These are phyloP conservation scores for Champsocephalus esox DNA, from an alignment of 2,797 vertebrate species.

Conservation along the genomic window DNA sequence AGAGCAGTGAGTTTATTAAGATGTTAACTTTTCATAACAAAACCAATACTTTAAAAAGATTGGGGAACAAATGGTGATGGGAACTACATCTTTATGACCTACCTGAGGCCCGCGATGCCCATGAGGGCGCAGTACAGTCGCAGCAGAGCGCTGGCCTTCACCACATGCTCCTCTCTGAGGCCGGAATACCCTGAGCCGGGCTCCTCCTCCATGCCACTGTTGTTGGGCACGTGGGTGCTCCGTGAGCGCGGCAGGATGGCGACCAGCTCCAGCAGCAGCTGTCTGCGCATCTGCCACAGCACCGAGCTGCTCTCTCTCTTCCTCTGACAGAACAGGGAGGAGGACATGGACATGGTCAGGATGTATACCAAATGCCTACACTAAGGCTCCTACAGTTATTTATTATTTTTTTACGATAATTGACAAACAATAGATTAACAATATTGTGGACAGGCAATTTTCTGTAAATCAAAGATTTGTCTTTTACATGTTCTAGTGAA, in stretches of 20 bases:
- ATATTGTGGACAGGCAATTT: background rate
- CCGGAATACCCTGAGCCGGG: constrained; percentile 90
- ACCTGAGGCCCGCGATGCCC: constrained; percentile 99
- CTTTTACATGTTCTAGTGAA: background rate
- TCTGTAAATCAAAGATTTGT: too few relatives aligned
- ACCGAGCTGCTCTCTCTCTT: constrained; percentile 96
- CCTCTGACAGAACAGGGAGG: constrained; percentile 81
- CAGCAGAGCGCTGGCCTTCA: constrained; percentile 96
- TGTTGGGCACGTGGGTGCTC: constrained; percentile 89
- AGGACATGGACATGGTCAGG: background rate
- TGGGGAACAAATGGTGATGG: background rate
- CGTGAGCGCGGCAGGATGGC: constrained; percentile 95
- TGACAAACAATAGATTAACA: background rate
- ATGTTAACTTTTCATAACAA: background rate
- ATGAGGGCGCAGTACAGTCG: constrained; percentile 97
- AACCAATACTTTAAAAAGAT: background rate
- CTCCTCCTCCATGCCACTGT: constrained; percentile 86
- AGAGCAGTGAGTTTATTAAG: background rate
- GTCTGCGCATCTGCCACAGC: constrained; percentile 98
- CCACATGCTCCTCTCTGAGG: constrained; percentile 95
- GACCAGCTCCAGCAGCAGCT: constrained; percentile 95
- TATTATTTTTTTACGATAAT: background rate
- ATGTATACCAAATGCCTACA: background rate
- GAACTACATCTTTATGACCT: constrained; percentile 17
- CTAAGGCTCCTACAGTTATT: background rate